Conservation (phyloP, 35 echinoderm and acorn worm species). For the Amphiura filiformis region DNA sequence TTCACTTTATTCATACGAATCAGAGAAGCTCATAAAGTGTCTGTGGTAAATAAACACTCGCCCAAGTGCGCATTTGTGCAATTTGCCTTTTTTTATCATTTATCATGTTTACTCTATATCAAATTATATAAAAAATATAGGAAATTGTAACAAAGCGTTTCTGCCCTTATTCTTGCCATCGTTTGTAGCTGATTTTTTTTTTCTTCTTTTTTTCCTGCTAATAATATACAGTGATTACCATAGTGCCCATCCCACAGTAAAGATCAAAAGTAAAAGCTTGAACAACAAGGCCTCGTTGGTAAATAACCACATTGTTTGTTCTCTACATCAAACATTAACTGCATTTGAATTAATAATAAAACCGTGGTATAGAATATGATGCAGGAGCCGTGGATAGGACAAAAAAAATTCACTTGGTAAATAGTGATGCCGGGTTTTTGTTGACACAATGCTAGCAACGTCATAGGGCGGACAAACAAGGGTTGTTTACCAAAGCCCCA, state of each 20-base stretch:
- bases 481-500: neutral
- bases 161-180: no score
- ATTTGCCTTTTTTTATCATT: no score
- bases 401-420: conserved; percentile 15
- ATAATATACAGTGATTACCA: neutral
- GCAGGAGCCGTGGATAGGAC: neutral
- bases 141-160: no score
- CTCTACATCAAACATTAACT: conserved; percentile 8
- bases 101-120: no score
- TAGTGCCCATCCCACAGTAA: neutral
- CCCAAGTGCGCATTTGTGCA: no score
- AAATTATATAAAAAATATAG: no score
- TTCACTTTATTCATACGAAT: no score
- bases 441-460: conserved; percentile 1
- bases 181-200: no score
- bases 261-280: conserved; percentile 6
- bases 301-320: neutral
- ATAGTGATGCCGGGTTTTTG: conserved; percentile 1
- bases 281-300: conserved; percentile 10
- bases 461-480: conserved; percentile 10
- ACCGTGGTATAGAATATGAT: conserved; percentile 12
- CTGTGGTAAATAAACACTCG: no score
- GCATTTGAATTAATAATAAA: conserved; percentile 16
- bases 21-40: no score
- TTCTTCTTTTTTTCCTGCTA: no score